phyloP scores from a whole-genome alignment of 2,888 invertebrate genomes.

The Drosophila paranaensis region DNA sequence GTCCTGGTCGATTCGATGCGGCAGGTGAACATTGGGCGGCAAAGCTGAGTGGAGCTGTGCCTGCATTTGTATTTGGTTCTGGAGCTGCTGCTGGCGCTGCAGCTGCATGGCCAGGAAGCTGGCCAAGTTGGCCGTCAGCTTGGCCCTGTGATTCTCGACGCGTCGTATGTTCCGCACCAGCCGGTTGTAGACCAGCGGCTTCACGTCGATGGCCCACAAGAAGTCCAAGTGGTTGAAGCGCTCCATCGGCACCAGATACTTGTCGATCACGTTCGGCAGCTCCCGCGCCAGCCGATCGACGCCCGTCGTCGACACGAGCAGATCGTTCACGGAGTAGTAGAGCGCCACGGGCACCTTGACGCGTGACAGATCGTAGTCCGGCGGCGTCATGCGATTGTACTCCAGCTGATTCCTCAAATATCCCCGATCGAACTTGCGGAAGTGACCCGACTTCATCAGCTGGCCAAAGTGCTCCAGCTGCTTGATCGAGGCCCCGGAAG shows the following conservation, averaged over 20 bases:
- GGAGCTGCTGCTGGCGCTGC: slow-evolving; percentile 69
- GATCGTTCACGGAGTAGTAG: slow-evolving; percentile 88
- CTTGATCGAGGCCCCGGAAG: slow-evolving; percentile 85
- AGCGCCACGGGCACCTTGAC: slow-evolving; percentile 86
- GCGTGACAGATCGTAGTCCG: slow-evolving; percentile 86
- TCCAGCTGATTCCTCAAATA: slow-evolving; percentile 84
- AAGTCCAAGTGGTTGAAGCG: slow-evolving; percentile 87
- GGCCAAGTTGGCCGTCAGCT: slow-evolving; percentile 71
- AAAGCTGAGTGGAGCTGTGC: slow-evolving; percentile 42
- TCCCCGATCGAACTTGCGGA: slow-evolving; percentile 85
- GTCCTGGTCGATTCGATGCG: slow-evolving; percentile 47
- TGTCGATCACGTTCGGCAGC: slow-evolving; percentile 86
- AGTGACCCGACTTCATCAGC: slow-evolving; percentile 84
- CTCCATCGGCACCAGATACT: slow-evolving; percentile 86
- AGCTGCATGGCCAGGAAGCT: slow-evolving; percentile 71
- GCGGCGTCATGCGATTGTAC: slow-evolving; percentile 86
- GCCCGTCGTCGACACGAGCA: slow-evolving; percentile 87
- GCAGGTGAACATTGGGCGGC: slow-evolving; percentile 62
- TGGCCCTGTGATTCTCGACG: slow-evolving; percentile 82
- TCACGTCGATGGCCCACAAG: slow-evolving; percentile 86
- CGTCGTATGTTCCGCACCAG: slow-evolving; percentile 82
- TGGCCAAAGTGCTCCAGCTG: slow-evolving; percentile 85
- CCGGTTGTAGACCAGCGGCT: slow-evolving; percentile 85
- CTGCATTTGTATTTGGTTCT: slow-evolving; percentile 69
- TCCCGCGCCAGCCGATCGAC: slow-evolving; percentile 86